phyloP scores from a whole-genome alignment of 2,797 vertebrate genomes.

The Heliangelus exortis region DNA sequence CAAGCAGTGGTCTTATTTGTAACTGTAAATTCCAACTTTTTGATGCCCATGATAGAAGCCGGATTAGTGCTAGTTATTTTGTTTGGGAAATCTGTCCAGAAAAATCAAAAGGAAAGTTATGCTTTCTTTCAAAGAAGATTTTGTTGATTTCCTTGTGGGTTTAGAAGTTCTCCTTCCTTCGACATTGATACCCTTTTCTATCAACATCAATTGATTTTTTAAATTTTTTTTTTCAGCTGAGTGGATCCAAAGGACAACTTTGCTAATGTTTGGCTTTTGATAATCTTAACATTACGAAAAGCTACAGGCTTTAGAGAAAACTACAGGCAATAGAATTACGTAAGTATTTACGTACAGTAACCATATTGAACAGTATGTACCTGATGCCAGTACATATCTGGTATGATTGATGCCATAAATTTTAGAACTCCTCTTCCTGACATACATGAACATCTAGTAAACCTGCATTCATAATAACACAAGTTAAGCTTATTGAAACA shows the following conservation, averaged over 20 bases:
- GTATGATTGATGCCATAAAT: neutral
- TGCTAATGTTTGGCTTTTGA: neutral
- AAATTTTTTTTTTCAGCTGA: neutral
- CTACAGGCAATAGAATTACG: neutral
- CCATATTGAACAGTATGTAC: neutral
- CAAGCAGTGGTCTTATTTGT: neutral
- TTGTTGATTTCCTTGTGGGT: neutral
- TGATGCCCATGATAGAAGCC: neutral
- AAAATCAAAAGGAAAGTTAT: neutral
- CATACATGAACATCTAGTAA: neutral
- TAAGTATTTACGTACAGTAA: neutral
- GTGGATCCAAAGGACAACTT: neutral
- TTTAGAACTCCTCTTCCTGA: neutral
- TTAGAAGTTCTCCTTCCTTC: neutral
- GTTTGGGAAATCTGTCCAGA: neutral
- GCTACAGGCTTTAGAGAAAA: neutral
- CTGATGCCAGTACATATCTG: neutral
- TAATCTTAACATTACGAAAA: neutral
- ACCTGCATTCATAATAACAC: neutral
- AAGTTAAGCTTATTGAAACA: neutral
- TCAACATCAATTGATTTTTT: neutral
- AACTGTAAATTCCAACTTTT: neutral
- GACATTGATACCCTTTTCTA: neutral
- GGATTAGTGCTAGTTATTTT: neutral
- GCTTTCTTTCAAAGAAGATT: neutral